Conservation (phyloP, 2,888 invertebrate species). For the Cheilosia soror region DNA sequence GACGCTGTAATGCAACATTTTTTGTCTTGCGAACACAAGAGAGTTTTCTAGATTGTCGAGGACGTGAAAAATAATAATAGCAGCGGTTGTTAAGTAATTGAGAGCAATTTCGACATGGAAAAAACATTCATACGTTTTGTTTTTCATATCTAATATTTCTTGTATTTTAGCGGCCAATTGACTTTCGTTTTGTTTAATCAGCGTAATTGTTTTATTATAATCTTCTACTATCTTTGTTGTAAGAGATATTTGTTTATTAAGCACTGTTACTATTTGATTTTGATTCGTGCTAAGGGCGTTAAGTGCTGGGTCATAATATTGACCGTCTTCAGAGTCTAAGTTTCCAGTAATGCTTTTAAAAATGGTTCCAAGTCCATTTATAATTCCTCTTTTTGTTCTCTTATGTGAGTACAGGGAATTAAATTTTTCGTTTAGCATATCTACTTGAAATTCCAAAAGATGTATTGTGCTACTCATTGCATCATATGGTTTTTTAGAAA, state of each 20-base stretch:
- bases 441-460: constrained; percentile 4
- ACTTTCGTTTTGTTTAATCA: constrained; percentile 34
- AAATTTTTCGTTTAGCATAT: constrained; percentile 10
- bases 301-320: constrained; percentile 22
- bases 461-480: neutral
- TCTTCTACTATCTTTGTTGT: constrained; percentile 14
- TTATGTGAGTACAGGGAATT: neutral
- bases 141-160: constrained; percentile 28
- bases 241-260: constrained; percentile 18
- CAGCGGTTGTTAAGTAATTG: constrained; percentile 23
- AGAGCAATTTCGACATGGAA: constrained; percentile 26
- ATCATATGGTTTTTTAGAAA: constrained; percentile 1
- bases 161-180: constrained; percentile 27
- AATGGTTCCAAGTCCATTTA: constrained; percentile 4
- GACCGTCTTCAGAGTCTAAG: constrained; percentile 16
- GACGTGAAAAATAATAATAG: constrained; percentile 19
- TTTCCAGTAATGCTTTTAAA: constrained; percentile 27
- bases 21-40: constrained; percentile 37
- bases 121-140: constrained; percentile 23
- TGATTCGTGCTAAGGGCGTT: constrained; percentile 20
- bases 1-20: constrained; percentile 33
- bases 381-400: too few species aligned
- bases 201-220: constrained; percentile 20
- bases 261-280: constrained; percentile 7
- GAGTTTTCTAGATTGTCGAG: constrained; percentile 39